Percentiles rank a stretch among this genome's conserved stretches.
Evolutionary conservation across 2,888 invertebrate genomes (phyloP).

Genomic region (Carpatolechia fugitivella): DNA sequence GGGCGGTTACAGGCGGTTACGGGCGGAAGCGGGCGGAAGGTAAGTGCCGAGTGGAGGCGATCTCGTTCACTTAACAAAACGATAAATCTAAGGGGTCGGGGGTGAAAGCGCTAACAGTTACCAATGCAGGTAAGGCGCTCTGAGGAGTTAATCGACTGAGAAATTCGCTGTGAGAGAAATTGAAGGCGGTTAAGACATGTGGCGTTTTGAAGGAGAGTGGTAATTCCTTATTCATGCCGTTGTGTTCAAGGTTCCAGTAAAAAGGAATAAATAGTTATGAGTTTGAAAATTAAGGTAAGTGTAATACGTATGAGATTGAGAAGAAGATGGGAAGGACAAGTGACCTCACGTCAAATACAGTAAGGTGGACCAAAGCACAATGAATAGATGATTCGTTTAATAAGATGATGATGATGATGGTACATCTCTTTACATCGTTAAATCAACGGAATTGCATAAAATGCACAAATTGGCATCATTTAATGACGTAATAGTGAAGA

Average conservation of each 20-base stretch:
- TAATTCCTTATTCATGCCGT: neutral
- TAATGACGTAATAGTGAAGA: too few species aligned
- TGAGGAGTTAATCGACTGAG: slow-evolving; percentile 9
- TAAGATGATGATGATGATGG: too few species aligned
- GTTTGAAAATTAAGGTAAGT: too few species aligned
- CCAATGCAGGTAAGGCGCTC: slow-evolving; percentile 6
- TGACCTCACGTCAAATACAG: too few species aligned
- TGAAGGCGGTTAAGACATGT: neutral
- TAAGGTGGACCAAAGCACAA: too few species aligned
- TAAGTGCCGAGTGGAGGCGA: slow-evolving; percentile 39
- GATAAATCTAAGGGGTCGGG: slow-evolving; percentile 54
- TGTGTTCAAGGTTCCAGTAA: neutral
- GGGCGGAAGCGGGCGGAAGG: slow-evolving; percentile 24
- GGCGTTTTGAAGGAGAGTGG: neutral
- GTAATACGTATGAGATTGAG: too few species aligned
- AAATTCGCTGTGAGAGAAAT: neutral
- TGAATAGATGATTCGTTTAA: too few species aligned
- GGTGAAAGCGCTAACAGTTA: neutral
- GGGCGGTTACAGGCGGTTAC: neutral
- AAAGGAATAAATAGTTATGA: too few species aligned
- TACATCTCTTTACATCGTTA: too few species aligned
- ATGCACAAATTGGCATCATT: too few species aligned
- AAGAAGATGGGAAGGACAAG: too few species aligned
- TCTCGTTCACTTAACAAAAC: slow-evolving; percentile 58
- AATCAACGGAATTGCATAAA: too few species aligned